A percentile compares a stretch with the other conserved stretches of the same genome.
Conservation (phyloP, 2,113 vertebrate genomes). For the Herpetotheres cachinnans region DNA sequence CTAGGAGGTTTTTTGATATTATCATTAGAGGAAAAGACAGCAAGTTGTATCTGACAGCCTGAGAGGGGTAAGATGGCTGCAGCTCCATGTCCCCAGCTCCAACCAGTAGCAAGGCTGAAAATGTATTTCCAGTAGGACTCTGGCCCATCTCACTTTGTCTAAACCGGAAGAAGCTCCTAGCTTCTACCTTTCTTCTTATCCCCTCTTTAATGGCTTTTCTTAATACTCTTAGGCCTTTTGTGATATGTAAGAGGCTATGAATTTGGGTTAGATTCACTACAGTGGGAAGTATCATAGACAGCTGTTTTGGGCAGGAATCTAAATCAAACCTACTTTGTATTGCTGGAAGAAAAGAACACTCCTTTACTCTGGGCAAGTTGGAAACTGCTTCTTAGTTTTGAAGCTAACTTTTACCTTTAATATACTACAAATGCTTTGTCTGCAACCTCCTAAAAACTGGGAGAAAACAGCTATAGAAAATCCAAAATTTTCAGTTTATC, state of each 20-base stretch:
- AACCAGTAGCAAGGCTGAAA: not conserved
- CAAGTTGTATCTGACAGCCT: not conserved
- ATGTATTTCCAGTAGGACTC: not conserved
- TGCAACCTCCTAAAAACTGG: not conserved
- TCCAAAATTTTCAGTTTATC: not conserved
- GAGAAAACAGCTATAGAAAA: not conserved
- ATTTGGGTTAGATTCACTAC: not conserved
- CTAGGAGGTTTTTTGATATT: not conserved
- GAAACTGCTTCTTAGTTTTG: not conserved
- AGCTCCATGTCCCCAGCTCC: not conserved
- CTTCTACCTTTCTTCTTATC: not conserved
- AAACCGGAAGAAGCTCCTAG: not conserved
- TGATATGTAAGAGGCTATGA: not conserved
- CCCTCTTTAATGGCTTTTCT: not conserved
- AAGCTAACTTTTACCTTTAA: not conserved
- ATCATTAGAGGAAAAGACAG: not conserved
- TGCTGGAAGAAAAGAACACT: not conserved
- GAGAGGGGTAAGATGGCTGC: not conserved
- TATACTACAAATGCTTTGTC: not conserved
- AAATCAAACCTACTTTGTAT: not conserved
- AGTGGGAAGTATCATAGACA: not conserved
- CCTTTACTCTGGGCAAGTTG: not conserved
- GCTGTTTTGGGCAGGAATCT: not conserved
- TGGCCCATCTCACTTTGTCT: not conserved
- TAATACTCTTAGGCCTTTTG: not conserved